Evolutionary conservation across 2,888 invertebrate species (phyloP), one percentile per base, ranked within the genome.

Genomic region (Ceratothoa steindachneri): DNA sequence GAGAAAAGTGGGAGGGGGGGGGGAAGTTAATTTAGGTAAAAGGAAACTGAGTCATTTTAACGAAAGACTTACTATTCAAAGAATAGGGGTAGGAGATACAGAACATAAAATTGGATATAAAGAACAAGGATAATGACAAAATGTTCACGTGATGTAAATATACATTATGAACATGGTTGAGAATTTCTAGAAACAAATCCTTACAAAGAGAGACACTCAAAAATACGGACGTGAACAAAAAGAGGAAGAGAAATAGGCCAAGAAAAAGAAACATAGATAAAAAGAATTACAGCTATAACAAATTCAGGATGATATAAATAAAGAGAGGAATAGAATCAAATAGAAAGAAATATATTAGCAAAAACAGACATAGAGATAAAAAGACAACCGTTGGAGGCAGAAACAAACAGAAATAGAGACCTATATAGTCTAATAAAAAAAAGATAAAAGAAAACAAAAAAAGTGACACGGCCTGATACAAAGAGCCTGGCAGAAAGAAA

Each of bases 1-100:
- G 30, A 55, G 60, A 31, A 60, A 52, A 30, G 60, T 29, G 64
- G 24, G 29, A 60, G n/a, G 60, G 60, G n/a, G 55, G 52, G 52
- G 19, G 30, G 53, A n/a, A n/a, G n/a, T n/a, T n/a, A n/a, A n/a
- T n/a, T n/a, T n/a, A n/a, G n/a, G n/a, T n/a, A n/a, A n/a, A n/a
- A n/a, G n/a, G n/a, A n/a, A n/a, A n/a, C n/a, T n/a, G n/a, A n/a
- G n/a, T n/a, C n/a, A n/a, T n/a, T n/a, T n/a, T n/a, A n/a, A n/a
- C n/a, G n/a, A n/a, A n/a, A n/a, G n/a, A n/a, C n/a, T n/a, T n/a
- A n/a, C n/a, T n/a, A n/a, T n/a, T n/a, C n/a, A n/a, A n/a, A n/a
- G n/a, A n/a, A n/a, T n/a, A n/a, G n/a, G n/a, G n/a, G n/a, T n/a
- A n/a, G n/a, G n/a, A n/a, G n/a, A n/a, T n/a, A n/a, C n/a, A n/a